Evolutionary conservation across 2,888 invertebrate species (phyloP).

Genomic region (Seladonia tumulorum): DNA sequence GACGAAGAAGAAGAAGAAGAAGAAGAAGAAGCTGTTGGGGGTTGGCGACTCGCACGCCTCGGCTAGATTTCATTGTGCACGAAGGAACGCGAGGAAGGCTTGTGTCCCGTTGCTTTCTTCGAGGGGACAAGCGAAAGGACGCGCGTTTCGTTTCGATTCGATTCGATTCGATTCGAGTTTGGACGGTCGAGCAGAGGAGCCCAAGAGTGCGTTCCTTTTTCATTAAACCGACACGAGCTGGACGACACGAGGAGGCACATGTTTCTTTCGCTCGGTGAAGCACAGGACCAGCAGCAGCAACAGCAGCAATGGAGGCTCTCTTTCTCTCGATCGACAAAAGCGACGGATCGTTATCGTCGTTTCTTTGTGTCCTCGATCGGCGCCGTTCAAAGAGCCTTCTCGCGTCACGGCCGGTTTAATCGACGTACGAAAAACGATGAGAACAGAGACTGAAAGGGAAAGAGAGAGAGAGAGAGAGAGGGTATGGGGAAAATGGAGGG

Average conservation of each 20-base stretch:
- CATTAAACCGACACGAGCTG: constrained; percentile 50
- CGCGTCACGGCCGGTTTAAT: constrained; percentile 41
- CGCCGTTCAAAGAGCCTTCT: constrained; percentile 26
- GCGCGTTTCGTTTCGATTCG: constrained; percentile 16
- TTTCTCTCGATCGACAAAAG: constrained; percentile 40
- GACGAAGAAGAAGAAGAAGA: not conserved
- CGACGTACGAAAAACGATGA: constrained; percentile 27
- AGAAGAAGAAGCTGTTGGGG: constrained; percentile 8
- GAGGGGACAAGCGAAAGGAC: constrained; percentile 32
- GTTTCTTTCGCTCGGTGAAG: constrained; percentile 39
- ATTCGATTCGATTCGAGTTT: constrained; percentile 46
- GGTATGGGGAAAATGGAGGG: not conserved
- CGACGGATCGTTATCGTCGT: constrained; percentile 51
- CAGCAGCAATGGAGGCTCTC: not conserved
- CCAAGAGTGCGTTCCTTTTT: constrained; percentile 24
- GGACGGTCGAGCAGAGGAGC: not conserved
- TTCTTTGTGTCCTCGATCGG: constrained; percentile 34
- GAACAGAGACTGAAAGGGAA: not conserved
- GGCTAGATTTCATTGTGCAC: constrained; percentile 31
- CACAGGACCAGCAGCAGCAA: not conserved
- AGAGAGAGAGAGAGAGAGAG: no score
- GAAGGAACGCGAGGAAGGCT: constrained; percentile 22
- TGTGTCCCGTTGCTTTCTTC: not conserved
- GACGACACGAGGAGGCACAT: constrained; percentile 22
- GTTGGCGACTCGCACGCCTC: constrained; percentile 11